Evolutionary conservation across 2,888 invertebrate genomes (phyloP).

Genomic region (Sesamia inferens): DNA sequence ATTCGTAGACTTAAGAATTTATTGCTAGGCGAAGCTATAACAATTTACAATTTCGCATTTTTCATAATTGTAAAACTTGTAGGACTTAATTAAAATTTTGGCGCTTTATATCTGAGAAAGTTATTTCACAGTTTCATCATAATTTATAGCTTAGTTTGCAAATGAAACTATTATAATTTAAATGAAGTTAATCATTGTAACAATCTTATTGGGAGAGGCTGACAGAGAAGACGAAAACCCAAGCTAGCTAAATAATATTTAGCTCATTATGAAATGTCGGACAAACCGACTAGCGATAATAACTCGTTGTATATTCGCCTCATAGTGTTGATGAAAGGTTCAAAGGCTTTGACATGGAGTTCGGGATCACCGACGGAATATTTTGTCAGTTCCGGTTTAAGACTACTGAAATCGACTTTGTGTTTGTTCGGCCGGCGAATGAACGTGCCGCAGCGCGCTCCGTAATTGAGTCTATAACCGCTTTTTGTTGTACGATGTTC

Average conservation of each 20-base stretch:
- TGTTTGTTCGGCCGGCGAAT: conserved; percentile 49
- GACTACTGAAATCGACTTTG: conserved; percentile 56
- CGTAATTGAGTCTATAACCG: conserved; percentile 49
- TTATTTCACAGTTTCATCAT: conserved; percentile 17
- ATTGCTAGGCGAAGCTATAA: conserved; percentile 41
- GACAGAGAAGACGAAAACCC: conserved; percentile 21
- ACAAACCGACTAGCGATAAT: conserved; percentile 21
- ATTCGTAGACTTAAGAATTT: conserved; percentile 36
- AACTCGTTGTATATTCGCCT: conserved; percentile 49
- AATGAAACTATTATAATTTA: conserved; percentile 43
- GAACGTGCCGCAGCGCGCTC: conserved; percentile 32
- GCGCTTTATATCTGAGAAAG: conserved; percentile 14
- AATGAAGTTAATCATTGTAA: conserved; percentile 44
- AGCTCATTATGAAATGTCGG: conserved; percentile 40
- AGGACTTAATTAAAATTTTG: conserved; percentile 31
- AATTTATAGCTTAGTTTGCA: conserved; percentile 22
- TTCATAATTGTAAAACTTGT: conserved; percentile 37
- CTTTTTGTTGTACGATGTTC: conserved; percentile 39
- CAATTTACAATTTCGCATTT: conserved; percentile 51
- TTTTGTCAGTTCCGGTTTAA: conserved; percentile 52
- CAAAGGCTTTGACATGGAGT: conserved; percentile 57
- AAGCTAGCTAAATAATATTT: conserved; percentile 25
- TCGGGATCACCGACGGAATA: conserved; percentile 48
- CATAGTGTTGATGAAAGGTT: conserved; percentile 49
- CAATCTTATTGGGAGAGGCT: conserved; percentile 8